phyloP scores from a whole-genome alignment of 2,113 vertebrate genomes.

The Neodontobutis hainanensis region DNA sequence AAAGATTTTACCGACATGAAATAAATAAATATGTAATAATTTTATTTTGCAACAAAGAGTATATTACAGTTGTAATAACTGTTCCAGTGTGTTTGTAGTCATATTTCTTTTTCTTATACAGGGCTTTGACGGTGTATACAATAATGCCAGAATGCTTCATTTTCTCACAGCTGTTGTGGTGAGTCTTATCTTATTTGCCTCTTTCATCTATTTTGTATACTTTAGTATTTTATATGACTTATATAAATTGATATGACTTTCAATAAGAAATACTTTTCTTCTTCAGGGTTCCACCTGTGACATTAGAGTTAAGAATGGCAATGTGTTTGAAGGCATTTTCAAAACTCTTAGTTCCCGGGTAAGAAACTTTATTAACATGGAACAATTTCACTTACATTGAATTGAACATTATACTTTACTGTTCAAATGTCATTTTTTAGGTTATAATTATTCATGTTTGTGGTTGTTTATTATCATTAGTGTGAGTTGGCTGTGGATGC shows the following conservation, averaged over 20 bases:
- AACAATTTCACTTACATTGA: too few relatives aligned
- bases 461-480: slow-evolving; percentile 55
- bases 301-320: slow-evolving; percentile 89
- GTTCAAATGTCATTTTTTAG: too few relatives aligned
- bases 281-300: slow-evolving; percentile 89
- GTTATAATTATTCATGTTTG: too few relatives aligned
- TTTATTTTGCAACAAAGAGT: too few relatives aligned
- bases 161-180: slow-evolving; percentile 92
- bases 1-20: too few relatives aligned
- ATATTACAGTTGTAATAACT: too few relatives aligned
- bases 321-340: slow-evolving; percentile 89
- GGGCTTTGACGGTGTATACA: slow-evolving; percentile 90
- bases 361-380: slow-evolving; percentile 41
- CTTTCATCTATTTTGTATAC: too few relatives aligned
- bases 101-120: slow-evolving; percentile 43
- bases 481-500: slow-evolving; percentile 92
- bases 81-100: not conserved
- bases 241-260: too few relatives aligned
- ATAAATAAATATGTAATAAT: too few relatives aligned
- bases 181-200: slow-evolving; percentile 52
- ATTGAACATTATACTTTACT: too few relatives aligned
- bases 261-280: not conserved
- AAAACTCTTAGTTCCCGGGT: slow-evolving; percentile 92
- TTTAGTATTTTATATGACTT: too few relatives aligned
- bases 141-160: slow-evolving; percentile 90